A percentile compares a stretch with the other conserved stretches of the same genome.
phyloP scores from a whole-genome alignment of 2,888 invertebrate species.

The Cephus runcator region DNA sequence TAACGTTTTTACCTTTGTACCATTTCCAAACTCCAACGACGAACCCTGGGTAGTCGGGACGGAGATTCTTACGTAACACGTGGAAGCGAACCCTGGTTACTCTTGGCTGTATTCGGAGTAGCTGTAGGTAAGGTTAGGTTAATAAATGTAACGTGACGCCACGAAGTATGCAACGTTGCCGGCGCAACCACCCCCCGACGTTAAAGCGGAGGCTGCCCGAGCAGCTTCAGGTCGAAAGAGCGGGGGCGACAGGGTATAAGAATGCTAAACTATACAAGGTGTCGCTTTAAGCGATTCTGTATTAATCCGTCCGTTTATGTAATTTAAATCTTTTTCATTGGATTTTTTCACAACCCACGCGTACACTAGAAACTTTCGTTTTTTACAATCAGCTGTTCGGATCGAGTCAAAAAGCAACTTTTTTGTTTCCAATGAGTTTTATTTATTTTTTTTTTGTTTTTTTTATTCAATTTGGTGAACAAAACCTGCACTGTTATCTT shows the following conservation, averaged over 20 bases:
- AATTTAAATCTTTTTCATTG: background rate
- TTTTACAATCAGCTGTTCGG: too few relatives aligned
- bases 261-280: conserved; percentile 22
- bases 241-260: conserved; percentile 41
- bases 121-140: background rate
- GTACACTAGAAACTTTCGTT: too few relatives aligned
- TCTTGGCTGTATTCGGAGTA: background rate
- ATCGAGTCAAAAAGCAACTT: background rate
- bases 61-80: background rate
- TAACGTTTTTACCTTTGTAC: background rate
- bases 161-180: conserved; percentile 46
- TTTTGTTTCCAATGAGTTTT: background rate
- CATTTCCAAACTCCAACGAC: background rate
- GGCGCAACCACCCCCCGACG: conserved; percentile 44
- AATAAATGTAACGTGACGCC: conserved; percentile 50
- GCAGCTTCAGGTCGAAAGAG: conserved; percentile 31
- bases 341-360: too few relatives aligned
- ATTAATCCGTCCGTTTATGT: background rate
- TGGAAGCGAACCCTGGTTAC: background rate
- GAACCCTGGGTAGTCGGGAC: background rate
- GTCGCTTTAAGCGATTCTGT: conserved; percentile 13
- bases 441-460: background rate
- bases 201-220: conserved; percentile 2
- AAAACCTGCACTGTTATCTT: background rate
- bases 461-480: background rate